Base-by-base conservation (phyloP, 2,888 invertebrate genomes). In the Alloplasta piceator region DNA sequence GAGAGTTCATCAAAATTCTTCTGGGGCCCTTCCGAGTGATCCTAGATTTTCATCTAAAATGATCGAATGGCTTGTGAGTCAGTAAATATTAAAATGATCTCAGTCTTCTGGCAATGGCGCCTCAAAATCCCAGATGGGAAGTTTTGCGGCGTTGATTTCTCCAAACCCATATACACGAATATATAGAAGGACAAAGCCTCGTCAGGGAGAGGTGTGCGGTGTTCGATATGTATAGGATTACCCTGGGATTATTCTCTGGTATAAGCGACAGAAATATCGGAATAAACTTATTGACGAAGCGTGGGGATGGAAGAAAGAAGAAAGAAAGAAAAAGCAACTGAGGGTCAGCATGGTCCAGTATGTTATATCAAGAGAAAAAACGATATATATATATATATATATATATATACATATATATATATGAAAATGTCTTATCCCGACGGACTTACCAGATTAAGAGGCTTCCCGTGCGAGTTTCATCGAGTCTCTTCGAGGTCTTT, bases 401-500 rank as follows among this genome's bases (percentile, higher is more conserved):
- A 80, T 82, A 87, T 87, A 89, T 88, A 90, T 86, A 14, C 39
- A 58, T 41, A 43, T 67, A 56, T 67, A 74, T 71, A 39, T 36
- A 38, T 67, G 48, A 61, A 78, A 61, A 71, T 74, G 83, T 83
- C 87, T 88, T 87, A 90, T 90, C 88, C 89, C 87, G 85, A 83
- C 84, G 89, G 91, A 91, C 89, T 91, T 87, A 91, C 84, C 89
- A 90, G 91, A 91, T 91, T 91, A 91, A 91, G 88, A 80, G 77
- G 71, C 71, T 68, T 70, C 70, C 82, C 78, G 87, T 87, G 86
- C 89, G 87, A 92, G 91, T 91, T 91, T 91, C 90, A 92, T 92
- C 91, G 91, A 91, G 89, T 90, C 91, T 77, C 81, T 90, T 89
- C 90, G 87, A 88, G 91, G 91, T 91, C 92, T 92, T 91, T 92